Evolutionary conservation across 64 coral and sea anemone genomes (phyloP).

Genomic region (Montipora cactus): DNA sequence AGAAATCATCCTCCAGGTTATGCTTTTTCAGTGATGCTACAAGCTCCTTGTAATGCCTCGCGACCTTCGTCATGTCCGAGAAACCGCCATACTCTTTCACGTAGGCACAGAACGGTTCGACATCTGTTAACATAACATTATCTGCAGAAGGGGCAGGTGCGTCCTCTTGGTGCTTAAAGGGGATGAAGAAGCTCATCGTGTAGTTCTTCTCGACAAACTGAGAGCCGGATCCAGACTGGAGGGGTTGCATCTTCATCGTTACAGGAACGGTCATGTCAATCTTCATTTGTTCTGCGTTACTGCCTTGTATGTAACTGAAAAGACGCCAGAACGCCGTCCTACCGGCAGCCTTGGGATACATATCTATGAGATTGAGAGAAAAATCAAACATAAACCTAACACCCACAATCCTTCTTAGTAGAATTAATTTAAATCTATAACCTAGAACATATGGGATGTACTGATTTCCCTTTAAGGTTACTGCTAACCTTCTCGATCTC

Average conservation of each 20-base stretch:
- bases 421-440: no score
- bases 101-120: conserved; percentile 66
- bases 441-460: no score
- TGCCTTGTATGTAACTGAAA: conserved; percentile 79
- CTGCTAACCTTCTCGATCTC: no score
- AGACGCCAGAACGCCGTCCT: conserved; percentile 68
- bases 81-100: conserved; percentile 68
- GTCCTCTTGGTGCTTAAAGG: conserved; percentile 69
- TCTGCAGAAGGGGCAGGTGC: conserved; percentile 64
- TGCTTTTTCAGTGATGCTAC: conserved; percentile 54
- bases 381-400: no score
- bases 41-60: conserved; percentile 33
- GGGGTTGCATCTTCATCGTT: conserved; percentile 65
- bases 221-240: conserved; percentile 23
- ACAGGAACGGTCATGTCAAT: conserved; percentile 94
- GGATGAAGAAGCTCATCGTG: conserved; percentile 87
- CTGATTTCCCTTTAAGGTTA: no score
- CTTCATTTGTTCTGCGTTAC: conserved; percentile 61
- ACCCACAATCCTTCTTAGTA: no score
- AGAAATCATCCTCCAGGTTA: conserved; percentile 63
- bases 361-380: conserved; percentile 8
- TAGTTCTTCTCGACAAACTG: conserved; percentile 70
- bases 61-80: conserved; percentile 46
- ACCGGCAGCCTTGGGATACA: conserved; percentile 17
- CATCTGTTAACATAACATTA: conserved; percentile 39